Base-by-base conservation (phyloP, 1,140 invertebrate genomes). In the Vanessa atalanta region DNA sequence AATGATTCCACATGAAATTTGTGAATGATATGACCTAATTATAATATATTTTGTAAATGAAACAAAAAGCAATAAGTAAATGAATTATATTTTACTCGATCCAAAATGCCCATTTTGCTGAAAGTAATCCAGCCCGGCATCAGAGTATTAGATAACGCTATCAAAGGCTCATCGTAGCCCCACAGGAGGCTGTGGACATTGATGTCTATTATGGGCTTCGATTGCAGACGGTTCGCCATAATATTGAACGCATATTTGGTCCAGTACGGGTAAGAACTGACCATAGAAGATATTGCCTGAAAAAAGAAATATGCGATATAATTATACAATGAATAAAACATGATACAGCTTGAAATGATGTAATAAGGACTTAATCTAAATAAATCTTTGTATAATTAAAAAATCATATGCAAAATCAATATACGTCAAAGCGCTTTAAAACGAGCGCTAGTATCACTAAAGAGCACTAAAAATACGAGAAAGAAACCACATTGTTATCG, bases 111-210 rank as follows among this genome's bases (percentile, higher is more conserved):
- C 78, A 98, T 95, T 72, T 94, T 95, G 12, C 94, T 87, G 78
- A 97, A 97, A 76, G 95, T 89, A 69, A 96, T 95, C 89, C 95
- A 95, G 26, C 90, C 94, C 0, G 97, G 97, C 65, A 97, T 82
- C 51, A 97, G 83, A 1, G 89, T 94, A 76, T 95, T 94, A 0
- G 95, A 96, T 47, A 97, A 79, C 16, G 90, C 89, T 31, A 98
- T 94, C 11, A 97, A 79, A 0, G 93, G 89, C 86, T 98, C 97
- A 4, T 97, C 94, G 80, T 97, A 98, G 2, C 98, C 98, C 96
- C 96, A 98, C 4, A 98, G 88, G 79, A 96, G 95, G 6, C 98
- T 95, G 43, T 96, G 83, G 0, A 97, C 95, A 0, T 94, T 93
- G 13, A 96, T 79, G 4, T 94, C 94, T 12, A 97, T 87, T 70